phyloP scores from a whole-genome alignment of 2,797 vertebrate species.

The Microcaecilia unicolor region DNA sequence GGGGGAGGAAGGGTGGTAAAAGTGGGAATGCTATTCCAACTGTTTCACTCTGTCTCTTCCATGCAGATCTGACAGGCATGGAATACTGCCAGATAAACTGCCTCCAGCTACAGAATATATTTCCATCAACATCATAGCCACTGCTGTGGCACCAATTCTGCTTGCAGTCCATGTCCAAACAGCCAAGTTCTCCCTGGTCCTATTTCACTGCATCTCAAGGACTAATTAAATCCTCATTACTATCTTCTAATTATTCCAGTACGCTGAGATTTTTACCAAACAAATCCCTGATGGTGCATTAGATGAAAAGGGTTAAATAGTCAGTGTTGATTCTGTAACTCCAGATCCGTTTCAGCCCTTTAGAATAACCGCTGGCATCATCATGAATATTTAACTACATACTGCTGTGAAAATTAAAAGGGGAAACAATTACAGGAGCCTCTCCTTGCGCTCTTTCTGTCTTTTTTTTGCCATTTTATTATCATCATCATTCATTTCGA shows the following conservation, averaged over 20 bases:
- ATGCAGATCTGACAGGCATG: constrained; percentile 27
- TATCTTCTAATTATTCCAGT: constrained; percentile 57
- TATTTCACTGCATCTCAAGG: constrained; percentile 52
- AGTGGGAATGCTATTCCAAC: neutral
- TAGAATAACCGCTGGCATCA: constrained; percentile 53
- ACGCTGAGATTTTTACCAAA: constrained; percentile 41
- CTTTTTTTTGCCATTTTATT: no score
- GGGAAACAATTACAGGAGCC: constrained; percentile 61
- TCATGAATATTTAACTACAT: constrained; percentile 59
- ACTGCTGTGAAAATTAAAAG: constrained; percentile 60
- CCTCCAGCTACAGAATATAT: constrained; percentile 44
- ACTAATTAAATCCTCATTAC: constrained; percentile 66
- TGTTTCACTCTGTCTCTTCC: constrained; percentile 22
- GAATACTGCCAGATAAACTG: constrained; percentile 35
- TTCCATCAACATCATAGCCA: constrained; percentile 40
- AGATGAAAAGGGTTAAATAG: constrained; percentile 63
- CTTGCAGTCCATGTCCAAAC: constrained; percentile 22
- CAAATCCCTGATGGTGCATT: constrained; percentile 43
- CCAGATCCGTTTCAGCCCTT: constrained; percentile 45
- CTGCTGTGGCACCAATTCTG: constrained; percentile 22
- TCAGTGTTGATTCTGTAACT: constrained; percentile 49
- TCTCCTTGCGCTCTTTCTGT: no score
- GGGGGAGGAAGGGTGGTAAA: neutral
- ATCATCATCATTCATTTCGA: no score
- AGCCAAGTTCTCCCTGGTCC: constrained; percentile 46